phyloP scores from a whole-genome alignment of 2,888 invertebrate species.

The Platycheirus rosarum region DNA sequence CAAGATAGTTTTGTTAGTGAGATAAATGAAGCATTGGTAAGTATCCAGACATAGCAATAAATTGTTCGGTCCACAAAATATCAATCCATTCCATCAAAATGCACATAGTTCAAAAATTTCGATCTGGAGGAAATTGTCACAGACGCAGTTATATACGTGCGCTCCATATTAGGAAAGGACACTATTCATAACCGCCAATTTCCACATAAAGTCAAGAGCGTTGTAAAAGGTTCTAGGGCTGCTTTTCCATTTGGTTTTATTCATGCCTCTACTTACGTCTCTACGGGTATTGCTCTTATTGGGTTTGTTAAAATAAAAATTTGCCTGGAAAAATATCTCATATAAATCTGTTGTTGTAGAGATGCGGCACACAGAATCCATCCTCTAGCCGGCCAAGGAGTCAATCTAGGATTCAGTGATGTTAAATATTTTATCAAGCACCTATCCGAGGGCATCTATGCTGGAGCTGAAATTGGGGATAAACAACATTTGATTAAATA shows the following conservation, averaged over 20 bases:
- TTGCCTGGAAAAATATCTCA: neutral
- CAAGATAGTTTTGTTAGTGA: constrained; percentile 93
- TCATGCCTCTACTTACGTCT: constrained; percentile 93
- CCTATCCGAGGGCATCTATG: constrained; percentile 87
- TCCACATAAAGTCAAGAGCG: constrained; percentile 79
- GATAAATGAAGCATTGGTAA: constrained; percentile 93
- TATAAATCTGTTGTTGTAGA: constrained; percentile 81
- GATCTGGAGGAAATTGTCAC: constrained; percentile 78
- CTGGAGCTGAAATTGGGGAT: constrained; percentile 90
- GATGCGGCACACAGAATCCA: constrained; percentile 96
- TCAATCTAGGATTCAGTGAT: constrained; percentile 98
- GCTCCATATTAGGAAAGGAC: constrained; percentile 82
- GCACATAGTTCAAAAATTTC: constrained; percentile 80
- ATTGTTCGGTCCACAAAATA: too few species aligned
- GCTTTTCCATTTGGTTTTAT: constrained; percentile 96
- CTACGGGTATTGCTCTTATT: constrained; percentile 91
- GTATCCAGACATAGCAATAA: constrained; percentile 73
- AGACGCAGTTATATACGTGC: constrained; percentile 83
- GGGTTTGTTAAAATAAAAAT: constrained; percentile 85
- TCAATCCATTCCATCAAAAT: constrained; percentile 62
- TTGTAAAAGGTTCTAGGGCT: constrained; percentile 85
- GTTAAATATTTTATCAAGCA: constrained; percentile 88
- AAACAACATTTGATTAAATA: constrained; percentile 89
- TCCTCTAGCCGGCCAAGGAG: constrained; percentile 98
- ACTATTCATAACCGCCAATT: constrained; percentile 81